Conservation (phyloP, 92 coral and sea anemone species). For the Meandrina meandrites region DNA sequence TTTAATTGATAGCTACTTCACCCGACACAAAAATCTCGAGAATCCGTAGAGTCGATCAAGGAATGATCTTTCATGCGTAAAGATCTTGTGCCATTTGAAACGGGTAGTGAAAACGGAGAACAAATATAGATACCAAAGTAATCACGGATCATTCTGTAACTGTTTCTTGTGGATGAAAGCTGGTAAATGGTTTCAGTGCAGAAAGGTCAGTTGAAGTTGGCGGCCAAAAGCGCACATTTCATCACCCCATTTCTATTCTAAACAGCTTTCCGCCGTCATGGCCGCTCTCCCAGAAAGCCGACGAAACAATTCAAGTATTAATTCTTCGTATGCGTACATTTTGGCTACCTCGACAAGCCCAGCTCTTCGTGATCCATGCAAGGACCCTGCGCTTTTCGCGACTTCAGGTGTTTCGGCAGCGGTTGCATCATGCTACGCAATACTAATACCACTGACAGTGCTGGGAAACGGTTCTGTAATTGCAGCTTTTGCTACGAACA, state of each 20-base stretch:
- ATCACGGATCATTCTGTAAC: neutral
- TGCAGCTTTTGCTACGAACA: constrained; percentile 66
- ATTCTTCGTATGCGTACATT: neutral
- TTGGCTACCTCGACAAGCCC: neutral
- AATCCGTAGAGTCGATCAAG: constrained; percentile 11
- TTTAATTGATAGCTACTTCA: constrained; percentile 5
- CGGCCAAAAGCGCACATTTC: neutral
- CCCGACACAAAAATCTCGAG: constrained; percentile 29
- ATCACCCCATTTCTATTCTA: neutral
- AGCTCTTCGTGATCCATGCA: neutral
- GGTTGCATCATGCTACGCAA: constrained; percentile 55
- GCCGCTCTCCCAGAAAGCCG: constrained; percentile 5
- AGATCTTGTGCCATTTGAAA: neutral
- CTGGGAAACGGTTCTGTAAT: constrained; percentile 88
- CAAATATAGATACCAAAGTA: neutral
- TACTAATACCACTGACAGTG: constrained; percentile 70
- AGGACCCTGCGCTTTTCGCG: constrained; percentile 24
- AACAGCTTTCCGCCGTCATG: neutral
- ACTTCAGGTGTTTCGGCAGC: constrained; percentile 53
- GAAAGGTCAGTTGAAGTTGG: neutral
- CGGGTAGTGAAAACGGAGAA: neutral
- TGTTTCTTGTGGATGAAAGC: neutral
- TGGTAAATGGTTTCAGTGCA: neutral
- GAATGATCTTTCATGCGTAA: constrained; percentile 22
- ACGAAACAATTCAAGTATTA: neutral